Base-by-base conservation (phyloP, 30 jellyfish, hydroid and myxozoan species). In the Aurelia sp. region DNA sequence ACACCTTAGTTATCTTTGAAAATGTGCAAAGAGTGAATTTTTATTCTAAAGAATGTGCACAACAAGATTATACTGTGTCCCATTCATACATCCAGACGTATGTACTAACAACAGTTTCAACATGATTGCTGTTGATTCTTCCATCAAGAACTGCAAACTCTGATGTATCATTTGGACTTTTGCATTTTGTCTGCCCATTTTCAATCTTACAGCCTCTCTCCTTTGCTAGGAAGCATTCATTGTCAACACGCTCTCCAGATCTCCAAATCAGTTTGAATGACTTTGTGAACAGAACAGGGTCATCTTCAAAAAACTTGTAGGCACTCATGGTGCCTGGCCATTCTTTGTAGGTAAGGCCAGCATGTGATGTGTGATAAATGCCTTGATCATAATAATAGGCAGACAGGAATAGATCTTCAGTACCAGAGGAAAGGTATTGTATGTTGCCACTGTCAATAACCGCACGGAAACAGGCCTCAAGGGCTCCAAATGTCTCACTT, bases 311-410 rank as follows among this genome's bases (percentile, higher is more conserved):
- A 68, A 86, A 61, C 78, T 86, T 86, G 66, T 86, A 86, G 11
- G 96, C 96, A 61, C 91, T 86, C 96, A 86, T 86, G 27, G 91
- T 50, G 13, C 91, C 91, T 64, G 96, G 96, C 16, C 22, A 27
- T 8, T 76, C 61, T 13, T 47, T 15, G 52, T 61, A 73, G 2
- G 96, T 86, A 18, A 68, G 40, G 20, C 96, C 96, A 10, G 96
- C 85, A 44, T 86, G 96, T 20, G 77, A 78, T 12, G 96, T 86
- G 78, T 76, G 87, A 69, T 44, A 86, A 19, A 76, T 5, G 6
- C 96, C 96, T 55, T 86, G 81, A 66, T 86, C 74, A 52, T 11
- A 86, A 59, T 86, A 86, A 77, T 16, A 86, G 2, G 96, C 96
- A 3, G 96, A 86, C 52, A 86, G 23, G 67, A 86, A 86, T 23